Base-by-base conservation (phyloP, 2,888 invertebrate genomes). In the Limnephilus auricula region DNA sequence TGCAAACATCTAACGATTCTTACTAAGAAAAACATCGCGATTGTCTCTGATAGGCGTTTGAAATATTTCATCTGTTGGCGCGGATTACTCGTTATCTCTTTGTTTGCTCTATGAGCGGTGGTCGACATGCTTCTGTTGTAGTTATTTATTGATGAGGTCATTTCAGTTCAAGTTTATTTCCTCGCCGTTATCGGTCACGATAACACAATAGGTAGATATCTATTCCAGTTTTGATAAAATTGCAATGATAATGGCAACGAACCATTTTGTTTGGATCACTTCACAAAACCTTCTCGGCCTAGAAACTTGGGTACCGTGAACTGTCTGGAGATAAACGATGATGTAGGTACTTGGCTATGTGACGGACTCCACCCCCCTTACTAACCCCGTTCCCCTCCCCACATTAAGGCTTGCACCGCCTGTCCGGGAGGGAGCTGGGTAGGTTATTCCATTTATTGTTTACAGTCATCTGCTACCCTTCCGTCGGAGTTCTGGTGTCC, bases 321-420 rank as follows among this genome's bases (percentile, higher is more conserved):
- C 65, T 65, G 65, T 65, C 65, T 65, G 65, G 65, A 65, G 65
- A 65, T 65, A 65, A 65, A 25, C 65, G 25, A 65, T 25, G 65
- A n/a, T 65, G 65, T 50, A 34, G n/a, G n/a, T 45, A 65, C 65
- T 82, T 32, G 80, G 80, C 13, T 31, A 5, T 31, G 80, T 82
- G 80, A 82, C 80, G 82, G 87, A 79, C 88, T 83, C 83, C 91
- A 80, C 94, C 95, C 12, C 40, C 40, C 40, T 40, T 40, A 40
- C 40, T 12, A 40, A 40, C 40, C 40, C 94, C 95, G 94, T 94
- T 94, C 94, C 94, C 94, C 94, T 94, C 94, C 94, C 93, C 93
- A 94, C 94, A 65, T 15, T 6, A 5, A 65, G 50, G 50, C 50
- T 25, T 65, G 50, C 95, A 95, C 95, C 95, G 95, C 93, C 94